Conservation (phyloP, 2,888 invertebrate species). For the Drosophila stalkeri region DNA sequence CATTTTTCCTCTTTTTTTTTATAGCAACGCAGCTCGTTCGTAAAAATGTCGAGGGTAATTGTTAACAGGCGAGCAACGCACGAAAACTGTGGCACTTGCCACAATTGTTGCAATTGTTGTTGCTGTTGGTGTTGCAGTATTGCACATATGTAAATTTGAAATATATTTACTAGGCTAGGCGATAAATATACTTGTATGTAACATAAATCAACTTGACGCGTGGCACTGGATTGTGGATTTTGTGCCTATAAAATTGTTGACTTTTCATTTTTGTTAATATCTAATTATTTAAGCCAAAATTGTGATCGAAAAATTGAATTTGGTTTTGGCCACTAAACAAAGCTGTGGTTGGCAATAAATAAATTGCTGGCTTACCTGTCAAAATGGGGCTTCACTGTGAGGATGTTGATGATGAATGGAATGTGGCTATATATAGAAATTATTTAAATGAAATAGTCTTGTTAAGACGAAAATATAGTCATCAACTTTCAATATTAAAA, state of each 20-base stretch:
- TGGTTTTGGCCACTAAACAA: constrained; percentile 4
- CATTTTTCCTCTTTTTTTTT: constrained; percentile 7
- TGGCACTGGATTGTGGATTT: constrained; percentile 28
- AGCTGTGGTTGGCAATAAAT: constrained; percentile 11
- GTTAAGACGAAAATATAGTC: not conserved
- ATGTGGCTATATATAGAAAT: not conserved
- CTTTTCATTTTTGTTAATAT: constrained; percentile 49
- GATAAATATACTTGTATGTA: constrained; percentile 5
- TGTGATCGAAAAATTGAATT: constrained; percentile 31
- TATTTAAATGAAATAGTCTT: not conserved
- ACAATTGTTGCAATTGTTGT: constrained; percentile 11
- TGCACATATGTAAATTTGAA: constrained; percentile 41
- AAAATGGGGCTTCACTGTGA: no score
- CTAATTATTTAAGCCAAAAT: constrained; percentile 58
- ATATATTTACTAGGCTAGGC: constrained; percentile 20
- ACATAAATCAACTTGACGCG: constrained; percentile 29
- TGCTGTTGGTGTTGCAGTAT: constrained; percentile 10
- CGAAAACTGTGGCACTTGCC: constrained; percentile 32
- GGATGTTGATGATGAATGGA: not conserved
- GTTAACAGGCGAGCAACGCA: constrained; percentile 40
- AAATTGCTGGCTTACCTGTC: constrained; percentile 3
- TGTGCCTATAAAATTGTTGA: constrained; percentile 19
- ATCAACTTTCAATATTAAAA: not conserved
- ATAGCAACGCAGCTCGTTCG: constrained; percentile 17
- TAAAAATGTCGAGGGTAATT: constrained; percentile 51